A percentile compares a stretch with the other conserved stretches of the same genome.
Evolutionary conservation across 1,140 invertebrate genomes (phyloP).

Genomic region (Hermatobates lingyangjiaoensis): DNA sequence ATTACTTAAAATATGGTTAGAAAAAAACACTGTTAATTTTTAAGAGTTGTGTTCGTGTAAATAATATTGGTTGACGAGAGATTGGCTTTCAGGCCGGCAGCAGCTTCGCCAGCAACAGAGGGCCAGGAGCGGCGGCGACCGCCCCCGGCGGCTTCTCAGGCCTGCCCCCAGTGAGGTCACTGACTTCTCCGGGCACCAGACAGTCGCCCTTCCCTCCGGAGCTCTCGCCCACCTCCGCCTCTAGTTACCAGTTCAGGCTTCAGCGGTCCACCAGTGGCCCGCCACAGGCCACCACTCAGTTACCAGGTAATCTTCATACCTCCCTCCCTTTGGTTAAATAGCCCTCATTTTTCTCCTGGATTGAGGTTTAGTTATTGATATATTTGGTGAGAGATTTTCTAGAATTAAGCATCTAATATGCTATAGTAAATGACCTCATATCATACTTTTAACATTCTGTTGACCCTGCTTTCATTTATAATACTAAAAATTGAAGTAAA

Average conservation of each 20-base stretch:
- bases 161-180: slow-evolving; percentile 17
- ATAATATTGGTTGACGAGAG: too few relatives aligned
- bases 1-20: too few relatives aligned
- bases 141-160: neutral
- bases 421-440: too few relatives aligned
- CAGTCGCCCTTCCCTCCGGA: slow-evolving; percentile 35
- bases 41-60: too few relatives aligned
- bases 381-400: too few relatives aligned
- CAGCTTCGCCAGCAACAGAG: neutral
- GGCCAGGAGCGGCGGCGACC: slow-evolving; percentile 21
- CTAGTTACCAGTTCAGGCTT: slow-evolving; percentile 31
- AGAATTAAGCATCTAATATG: too few relatives aligned
- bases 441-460: too few relatives aligned
- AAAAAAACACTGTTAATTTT: too few relatives aligned
- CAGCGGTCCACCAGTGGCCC: slow-evolving; percentile 22
- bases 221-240: slow-evolving; percentile 26
- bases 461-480: too few relatives aligned
- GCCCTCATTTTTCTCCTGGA: slow-evolving; percentile 15
- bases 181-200: slow-evolving; percentile 21
- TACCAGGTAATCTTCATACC: slow-evolving; percentile 40
- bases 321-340: too few relatives aligned
- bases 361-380: too few relatives aligned
- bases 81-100: neutral
- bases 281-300: slow-evolving; percentile 40
- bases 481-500: too few relatives aligned